Percentiles rank a stretch among this genome's conserved stretches.
Conservation (phyloP, 2,888 invertebrate genomes). For the Digitonthophagus gazella region DNA sequence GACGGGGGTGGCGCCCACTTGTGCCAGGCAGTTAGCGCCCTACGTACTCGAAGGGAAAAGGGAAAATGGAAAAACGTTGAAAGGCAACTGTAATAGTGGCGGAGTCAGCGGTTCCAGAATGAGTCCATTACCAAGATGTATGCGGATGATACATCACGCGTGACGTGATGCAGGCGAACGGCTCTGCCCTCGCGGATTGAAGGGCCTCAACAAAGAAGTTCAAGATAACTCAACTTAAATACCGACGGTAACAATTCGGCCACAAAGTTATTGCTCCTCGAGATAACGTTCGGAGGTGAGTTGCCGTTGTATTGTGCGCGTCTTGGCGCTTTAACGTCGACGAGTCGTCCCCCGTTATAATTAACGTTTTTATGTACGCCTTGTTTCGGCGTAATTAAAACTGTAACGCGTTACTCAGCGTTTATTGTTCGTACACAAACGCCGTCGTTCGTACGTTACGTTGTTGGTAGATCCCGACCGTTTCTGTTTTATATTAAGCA, state of each 20-base stretch:
- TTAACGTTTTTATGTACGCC: conserved; percentile 16
- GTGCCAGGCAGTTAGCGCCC: neutral
- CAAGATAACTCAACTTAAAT: conserved; percentile 10
- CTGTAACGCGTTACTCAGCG: conserved; percentile 14
- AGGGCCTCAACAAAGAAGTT: conserved; percentile 6
- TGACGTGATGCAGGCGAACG: conserved; percentile 22
- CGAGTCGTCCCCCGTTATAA: conserved; percentile 4
- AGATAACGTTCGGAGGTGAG: neutral
- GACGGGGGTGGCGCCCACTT: neutral
- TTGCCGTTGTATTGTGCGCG: conserved; percentile 5
- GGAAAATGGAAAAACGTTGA: neutral
- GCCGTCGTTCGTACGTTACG: neutral
- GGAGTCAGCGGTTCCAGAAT: conserved; percentile 35
- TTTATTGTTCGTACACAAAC: conserved; percentile 12
- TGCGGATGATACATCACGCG: conserved; percentile 37
- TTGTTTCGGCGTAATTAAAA: conserved; percentile 13
- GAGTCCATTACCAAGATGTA: conserved; percentile 36
- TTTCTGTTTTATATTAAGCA: neutral
- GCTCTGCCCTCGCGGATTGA: conserved; percentile 1
- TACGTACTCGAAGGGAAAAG: neutral
- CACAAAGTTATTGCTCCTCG: conserved; percentile 6
- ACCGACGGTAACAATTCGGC: conserved; percentile 4
- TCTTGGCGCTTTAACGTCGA: neutral
- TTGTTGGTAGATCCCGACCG: neutral
- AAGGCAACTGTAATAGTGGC: conserved; percentile 10